A percentile compares a stretch with the other conserved stretches of the same genome.
phyloP scores from a whole-genome alignment of 1,140 invertebrate species.

The Drosophila melanica region DNA sequence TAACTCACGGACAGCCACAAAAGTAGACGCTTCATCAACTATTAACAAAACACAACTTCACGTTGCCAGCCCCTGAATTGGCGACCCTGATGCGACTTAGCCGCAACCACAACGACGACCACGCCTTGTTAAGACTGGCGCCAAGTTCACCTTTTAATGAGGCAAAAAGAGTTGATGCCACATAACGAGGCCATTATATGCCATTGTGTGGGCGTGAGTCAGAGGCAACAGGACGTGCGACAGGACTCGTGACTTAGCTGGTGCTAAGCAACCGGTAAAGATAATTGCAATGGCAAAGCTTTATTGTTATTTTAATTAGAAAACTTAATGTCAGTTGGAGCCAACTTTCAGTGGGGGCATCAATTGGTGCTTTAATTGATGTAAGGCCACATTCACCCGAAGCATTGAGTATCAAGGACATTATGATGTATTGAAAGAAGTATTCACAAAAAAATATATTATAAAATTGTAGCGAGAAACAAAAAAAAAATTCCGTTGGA shows the following conservation, averaged over 20 bases:
- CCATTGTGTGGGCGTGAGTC: constrained; percentile 32
- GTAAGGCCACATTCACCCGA: constrained; percentile 37
- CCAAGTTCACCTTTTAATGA: constrained; percentile 57
- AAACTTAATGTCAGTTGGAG: constrained; percentile 42
- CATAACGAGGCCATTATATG: constrained; percentile 51
- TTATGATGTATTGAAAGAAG: constrained; percentile 10
- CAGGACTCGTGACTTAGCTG: constrained; percentile 18
- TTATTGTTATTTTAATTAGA: constrained; percentile 58
- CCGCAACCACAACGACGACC: constrained; percentile 39
- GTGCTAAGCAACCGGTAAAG: constrained; percentile 35
- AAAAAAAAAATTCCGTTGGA: constrained; percentile 15
- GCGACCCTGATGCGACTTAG: constrained; percentile 14
- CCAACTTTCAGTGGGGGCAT: constrained; percentile 3
- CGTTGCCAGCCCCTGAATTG: constrained; percentile 3
- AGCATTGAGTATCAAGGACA: constrained; percentile 14
- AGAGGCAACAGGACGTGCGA: neutral
- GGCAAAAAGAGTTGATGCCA: constrained; percentile 50
- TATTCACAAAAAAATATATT: neutral
- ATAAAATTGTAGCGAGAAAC: constrained; percentile 11
- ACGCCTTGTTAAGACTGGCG: constrained; percentile 18
- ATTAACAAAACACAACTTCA: constrained; percentile 27
- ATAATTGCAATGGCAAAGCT: constrained; percentile 36
- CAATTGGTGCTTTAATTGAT: constrained; percentile 41
- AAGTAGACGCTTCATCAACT: constrained; percentile 19
- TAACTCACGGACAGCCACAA: constrained; percentile 26